phyloP scores from a whole-genome alignment of 2,888 invertebrate genomes.

The Harpalus rufipes region DNA sequence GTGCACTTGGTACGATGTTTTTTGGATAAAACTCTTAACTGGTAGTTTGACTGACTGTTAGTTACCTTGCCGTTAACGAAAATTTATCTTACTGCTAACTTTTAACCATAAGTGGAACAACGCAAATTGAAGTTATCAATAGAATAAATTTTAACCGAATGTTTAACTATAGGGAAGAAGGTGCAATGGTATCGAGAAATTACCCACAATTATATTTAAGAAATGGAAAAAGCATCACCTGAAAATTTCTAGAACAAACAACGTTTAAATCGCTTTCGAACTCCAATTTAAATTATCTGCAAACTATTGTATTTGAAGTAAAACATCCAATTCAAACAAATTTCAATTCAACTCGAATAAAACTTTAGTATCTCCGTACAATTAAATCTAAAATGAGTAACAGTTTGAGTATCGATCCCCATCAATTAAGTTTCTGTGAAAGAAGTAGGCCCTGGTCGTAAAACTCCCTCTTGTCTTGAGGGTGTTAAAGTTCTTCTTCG shows the following conservation, averaged over 20 bases:
- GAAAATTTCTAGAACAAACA: not conserved
- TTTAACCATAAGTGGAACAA: no score
- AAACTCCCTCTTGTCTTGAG: constrained; percentile 11
- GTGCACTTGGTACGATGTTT: no score
- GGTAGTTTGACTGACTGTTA: no score
- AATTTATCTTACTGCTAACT: no score
- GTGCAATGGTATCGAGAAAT: no score
- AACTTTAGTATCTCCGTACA: constrained; percentile 14
- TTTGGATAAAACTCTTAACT: no score
- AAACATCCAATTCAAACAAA: constrained; percentile 6
- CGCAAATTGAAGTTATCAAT: no score
- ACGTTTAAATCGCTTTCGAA: not conserved
- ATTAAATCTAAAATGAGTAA: constrained; percentile 8
- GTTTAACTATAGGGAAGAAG: no score
- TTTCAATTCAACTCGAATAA: not conserved
- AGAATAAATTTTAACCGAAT: no score
- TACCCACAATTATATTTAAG: no score
- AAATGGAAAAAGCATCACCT: no score
- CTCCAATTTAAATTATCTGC: not conserved
- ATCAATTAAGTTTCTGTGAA: constrained; percentile 33
- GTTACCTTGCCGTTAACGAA: no score
- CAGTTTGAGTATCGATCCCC: constrained; percentile 20
- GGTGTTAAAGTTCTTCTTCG: constrained; percentile 25
- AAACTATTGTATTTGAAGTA: not conserved
- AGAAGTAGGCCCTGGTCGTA: constrained; percentile 12